Evolutionary conservation across 1,140 invertebrate species (phyloP), one percentile per base, ranked within the genome.

Genomic region (Drosophila bocki): DNA sequence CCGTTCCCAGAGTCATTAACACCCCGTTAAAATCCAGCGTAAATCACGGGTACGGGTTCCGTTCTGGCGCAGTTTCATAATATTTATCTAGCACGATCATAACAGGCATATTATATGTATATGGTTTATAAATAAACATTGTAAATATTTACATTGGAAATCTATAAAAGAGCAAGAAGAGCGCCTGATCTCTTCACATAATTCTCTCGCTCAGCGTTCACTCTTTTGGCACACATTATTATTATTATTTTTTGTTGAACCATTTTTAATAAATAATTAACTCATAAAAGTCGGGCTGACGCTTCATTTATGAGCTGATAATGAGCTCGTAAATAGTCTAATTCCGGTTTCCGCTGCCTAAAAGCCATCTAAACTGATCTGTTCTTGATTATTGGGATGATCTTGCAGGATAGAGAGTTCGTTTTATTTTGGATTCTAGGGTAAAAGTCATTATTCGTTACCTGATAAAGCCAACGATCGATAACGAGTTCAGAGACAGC

Each of bases 141-240:
- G 74, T 88, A 88, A 88, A 90, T 90, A 88, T 88, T 88, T 88
- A 90, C 85, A 90, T 81, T 88, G 65, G 65, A 80, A 74, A 67
- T 63, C 64, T 68, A 82, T 82, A 72, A 61, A 56, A 45, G 62
- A 69, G 59, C 59, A 58, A 32, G n/a, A 41, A 29, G 26, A 29
- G 26, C 29, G 57, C 58, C 53, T 5, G 65, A 71, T 64, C 47
- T 51, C 61, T 68, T 37, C 42, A 58, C 45, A 82, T 78, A 78
- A 80, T 80, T 78, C 57, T 58, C 56, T 54, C 12, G 39, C 50
- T 33, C 17, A 26, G 7, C 22, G 41, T 22, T 59, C 22, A 37
- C 33, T 26, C 19, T 37, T 61, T 61, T 54, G 67, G 39, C 67
- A 50, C 74, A 56, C 32, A 48, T 54, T 33, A 47, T 33, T 17